Evolutionary conservation across 1,140 invertebrate species (phyloP), one percentile per base, ranked within the genome.

Genomic region (Arion vulgaris): DNA sequence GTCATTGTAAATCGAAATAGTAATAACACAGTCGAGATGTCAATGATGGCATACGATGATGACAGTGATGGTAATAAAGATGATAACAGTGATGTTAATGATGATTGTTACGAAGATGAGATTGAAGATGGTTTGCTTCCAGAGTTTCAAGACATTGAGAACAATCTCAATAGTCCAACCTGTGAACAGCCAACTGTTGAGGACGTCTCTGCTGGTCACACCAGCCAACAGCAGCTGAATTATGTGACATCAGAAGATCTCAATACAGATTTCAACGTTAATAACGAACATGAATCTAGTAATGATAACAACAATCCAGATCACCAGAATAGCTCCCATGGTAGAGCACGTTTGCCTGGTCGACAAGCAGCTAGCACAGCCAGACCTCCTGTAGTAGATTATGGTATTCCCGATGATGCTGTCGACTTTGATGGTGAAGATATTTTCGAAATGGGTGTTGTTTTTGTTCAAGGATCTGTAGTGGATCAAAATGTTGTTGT

Each of bases 311-410:
- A 32, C 28, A 66, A n/a, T 17, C 38, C 36, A 17, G 34, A 38
- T 19, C 36, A n/a, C 17, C 71, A 72, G 23, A 11, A 2, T 11
- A 75, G 36, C 45, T 49, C 41, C 11, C 73, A 49, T 1, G n/a
- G 38, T 26, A 2, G 73, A 49, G 41, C 23, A 1, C 41, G 73
- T 17, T 2, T 26, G 0, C 38, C 28, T n/a, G 28, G 73, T 1
- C 41, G 73, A 17, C 41, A 34, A 4, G 32, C 39, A 28, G 1
- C 26, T 7, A n/a, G 11, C 38, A n/a, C 11, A 9, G 9, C 71
- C 19, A 19, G 73, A 13, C 73, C 73, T 45, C 19, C 45, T 28
- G 73, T 75, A 2, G 1, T 75, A 26, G 73, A 75, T 45, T 75
- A 49, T 26, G 73, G 73, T 1, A 5, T 53, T 5, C 73, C 73